Conservation (phyloP, 2,797 vertebrate species). For the Tapirus indicus region DNA sequence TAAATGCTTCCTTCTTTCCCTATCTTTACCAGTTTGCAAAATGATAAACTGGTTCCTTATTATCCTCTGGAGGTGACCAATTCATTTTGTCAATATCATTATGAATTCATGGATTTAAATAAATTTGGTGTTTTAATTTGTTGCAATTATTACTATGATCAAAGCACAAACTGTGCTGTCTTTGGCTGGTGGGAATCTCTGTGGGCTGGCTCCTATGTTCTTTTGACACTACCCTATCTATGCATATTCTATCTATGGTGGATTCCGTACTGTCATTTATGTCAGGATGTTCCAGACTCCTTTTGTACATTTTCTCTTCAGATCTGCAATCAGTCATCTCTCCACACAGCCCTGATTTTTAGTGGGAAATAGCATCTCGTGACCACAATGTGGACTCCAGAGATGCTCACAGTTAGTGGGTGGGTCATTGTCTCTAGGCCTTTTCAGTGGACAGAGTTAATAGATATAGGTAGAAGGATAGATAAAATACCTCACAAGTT, state of each 20-base stretch:
- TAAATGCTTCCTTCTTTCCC: not conserved
- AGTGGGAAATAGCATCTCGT: not conserved
- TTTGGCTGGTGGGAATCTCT: not conserved
- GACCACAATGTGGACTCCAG: not conserved
- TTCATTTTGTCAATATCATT: not conserved
- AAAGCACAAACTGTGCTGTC: not conserved
- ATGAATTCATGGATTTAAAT: not conserved
- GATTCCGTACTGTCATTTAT: no score
- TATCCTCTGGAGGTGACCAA: not conserved
- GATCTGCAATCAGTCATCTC: not conserved
- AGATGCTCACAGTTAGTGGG: not conserved
- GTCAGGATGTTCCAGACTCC: not conserved
- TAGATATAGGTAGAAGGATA: not conserved
- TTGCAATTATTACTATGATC: not conserved
- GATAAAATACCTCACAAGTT: not conserved
- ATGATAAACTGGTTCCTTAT: not conserved
- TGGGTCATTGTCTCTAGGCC: not conserved
- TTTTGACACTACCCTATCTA: not conserved
- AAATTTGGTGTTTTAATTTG: not conserved
- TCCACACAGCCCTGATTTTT: not conserved
- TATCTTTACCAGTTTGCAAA: not conserved
- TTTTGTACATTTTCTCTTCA: not conserved
- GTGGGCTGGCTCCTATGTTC: not conserved
- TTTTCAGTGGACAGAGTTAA: not conserved
- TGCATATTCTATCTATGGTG: fast-evolving